Conservation (phyloP, 2,797 vertebrate genomes). For the Myiotriccus ornatus region DNA sequence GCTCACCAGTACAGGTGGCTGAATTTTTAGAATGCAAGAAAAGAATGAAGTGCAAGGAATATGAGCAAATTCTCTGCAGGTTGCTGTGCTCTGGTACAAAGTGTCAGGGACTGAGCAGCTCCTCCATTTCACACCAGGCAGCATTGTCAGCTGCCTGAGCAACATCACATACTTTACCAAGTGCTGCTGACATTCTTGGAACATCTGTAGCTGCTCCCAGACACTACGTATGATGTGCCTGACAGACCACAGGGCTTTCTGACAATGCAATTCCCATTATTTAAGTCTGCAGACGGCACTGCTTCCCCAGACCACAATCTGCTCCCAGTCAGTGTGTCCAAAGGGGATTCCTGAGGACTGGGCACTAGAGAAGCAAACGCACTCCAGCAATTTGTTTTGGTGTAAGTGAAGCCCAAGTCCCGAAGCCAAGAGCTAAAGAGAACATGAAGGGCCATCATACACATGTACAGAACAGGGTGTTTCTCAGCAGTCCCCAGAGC, state of each 20-base stretch:
- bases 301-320: neutral
- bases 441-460: neutral
- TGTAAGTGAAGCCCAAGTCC: neutral
- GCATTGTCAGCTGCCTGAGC: neutral
- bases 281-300: neutral
- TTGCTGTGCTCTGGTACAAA: neutral
- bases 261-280: neutral
- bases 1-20: neutral
- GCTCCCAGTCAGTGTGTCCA: neutral
- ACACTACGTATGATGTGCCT: neutral
- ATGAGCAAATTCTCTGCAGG: neutral
- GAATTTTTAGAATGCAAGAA: neutral
- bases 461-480: neutral
- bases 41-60: neutral
- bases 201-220: neutral
- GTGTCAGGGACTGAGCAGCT: neutral
- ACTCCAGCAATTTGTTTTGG: neutral
- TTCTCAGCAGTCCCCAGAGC: neutral
- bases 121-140: neutral
- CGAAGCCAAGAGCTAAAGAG: neutral
- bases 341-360: neutral
- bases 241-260: neutral
- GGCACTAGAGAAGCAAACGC: neutral
- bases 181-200: neutral
- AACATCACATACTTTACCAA: neutral